Percentiles rank a stretch among this genome's conserved stretches.
phyloP scores from a whole-genome alignment of 2,797 vertebrate genomes.

The Gobionotothen gibberifrons region DNA sequence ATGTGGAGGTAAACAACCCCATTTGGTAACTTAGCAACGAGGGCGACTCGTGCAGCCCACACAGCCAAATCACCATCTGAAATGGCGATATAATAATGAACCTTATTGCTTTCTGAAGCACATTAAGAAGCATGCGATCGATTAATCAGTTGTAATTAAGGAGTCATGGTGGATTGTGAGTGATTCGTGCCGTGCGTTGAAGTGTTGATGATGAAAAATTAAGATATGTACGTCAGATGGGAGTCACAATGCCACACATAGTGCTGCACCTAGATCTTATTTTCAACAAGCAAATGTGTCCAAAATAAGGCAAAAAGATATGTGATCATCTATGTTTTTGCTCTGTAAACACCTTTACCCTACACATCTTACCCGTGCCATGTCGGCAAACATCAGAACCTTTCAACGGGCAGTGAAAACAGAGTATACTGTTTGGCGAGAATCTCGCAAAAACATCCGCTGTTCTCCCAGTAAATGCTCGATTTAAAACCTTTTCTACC shows the following conservation, averaged over 20 bases:
- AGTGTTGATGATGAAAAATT: conserved; percentile 10
- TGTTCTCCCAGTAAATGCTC: conserved; percentile 12
- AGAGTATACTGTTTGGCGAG: neutral
- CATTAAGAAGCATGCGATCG: conserved; percentile 4
- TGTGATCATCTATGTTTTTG: neutral
- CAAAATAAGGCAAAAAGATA: neutral
- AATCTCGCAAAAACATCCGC: neutral
- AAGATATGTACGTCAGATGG: conserved; percentile 33
- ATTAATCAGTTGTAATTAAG: conserved; percentile 33
- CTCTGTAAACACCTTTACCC: neutral
- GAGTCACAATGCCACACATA: conserved; percentile 1
- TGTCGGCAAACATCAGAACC: neutral
- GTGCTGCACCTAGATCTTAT: neutral
- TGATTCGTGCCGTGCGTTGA: conserved; percentile 36
- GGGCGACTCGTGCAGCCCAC: conserved; percentile 41
- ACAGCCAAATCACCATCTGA: conserved; percentile 24
- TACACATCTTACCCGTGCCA: neutral
- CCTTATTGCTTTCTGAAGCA: neutral
- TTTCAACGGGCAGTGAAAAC: neutral
- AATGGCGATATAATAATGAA: conserved; percentile 29
- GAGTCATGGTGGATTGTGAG: conserved; percentile 21
- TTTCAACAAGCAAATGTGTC: neutral
- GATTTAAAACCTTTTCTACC: conserved; percentile 22
- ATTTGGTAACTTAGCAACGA: conserved; percentile 62
- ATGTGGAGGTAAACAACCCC: conserved; percentile 47